A percentile compares a stretch with the other conserved stretches of the same genome.
Evolutionary conservation across 2,888 invertebrate genomes (phyloP).

Genomic region (Dioctria linearis): DNA sequence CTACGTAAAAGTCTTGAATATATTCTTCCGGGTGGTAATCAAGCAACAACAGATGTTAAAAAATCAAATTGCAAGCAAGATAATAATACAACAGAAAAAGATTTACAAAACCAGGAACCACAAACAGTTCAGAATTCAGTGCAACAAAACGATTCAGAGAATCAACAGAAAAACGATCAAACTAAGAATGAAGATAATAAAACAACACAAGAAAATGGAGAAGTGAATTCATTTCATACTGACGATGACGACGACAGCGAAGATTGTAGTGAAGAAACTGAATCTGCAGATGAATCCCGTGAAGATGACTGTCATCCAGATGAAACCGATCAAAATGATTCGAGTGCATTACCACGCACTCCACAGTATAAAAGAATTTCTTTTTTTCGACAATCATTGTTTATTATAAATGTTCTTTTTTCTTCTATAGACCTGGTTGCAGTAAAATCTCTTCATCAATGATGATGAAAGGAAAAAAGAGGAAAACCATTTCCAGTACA

Average conservation of each 20-base stretch:
- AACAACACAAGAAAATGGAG: constrained; percentile 17
- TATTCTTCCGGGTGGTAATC: background rate
- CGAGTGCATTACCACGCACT: background rate
- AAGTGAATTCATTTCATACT: background rate
- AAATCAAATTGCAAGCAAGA: background rate
- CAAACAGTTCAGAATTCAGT: background rate
- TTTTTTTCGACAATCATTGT: too few relatives aligned
- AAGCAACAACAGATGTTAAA: background rate
- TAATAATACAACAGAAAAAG: background rate
- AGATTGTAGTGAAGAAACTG: constrained; percentile 17
- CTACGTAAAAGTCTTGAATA: constrained; percentile 64
- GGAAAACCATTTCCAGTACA: too few relatives aligned
- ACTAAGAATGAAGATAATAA: background rate
- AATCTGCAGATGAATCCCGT: constrained; percentile 38
- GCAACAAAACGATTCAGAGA: background rate
- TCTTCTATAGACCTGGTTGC: background rate
- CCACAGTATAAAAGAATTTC: background rate
- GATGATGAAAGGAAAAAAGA: too few relatives aligned
- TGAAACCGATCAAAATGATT: constrained; percentile 7
- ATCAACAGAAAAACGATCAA: background rate
- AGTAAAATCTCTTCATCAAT: background rate
- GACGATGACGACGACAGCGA: constrained; percentile 3
- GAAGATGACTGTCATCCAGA: constrained; percentile 4
- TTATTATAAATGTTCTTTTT: background rate
- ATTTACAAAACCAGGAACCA: background rate